phyloP scores from a whole-genome alignment of 2,113 vertebrate genomes.

The Callorhinus ursinus region DNA sequence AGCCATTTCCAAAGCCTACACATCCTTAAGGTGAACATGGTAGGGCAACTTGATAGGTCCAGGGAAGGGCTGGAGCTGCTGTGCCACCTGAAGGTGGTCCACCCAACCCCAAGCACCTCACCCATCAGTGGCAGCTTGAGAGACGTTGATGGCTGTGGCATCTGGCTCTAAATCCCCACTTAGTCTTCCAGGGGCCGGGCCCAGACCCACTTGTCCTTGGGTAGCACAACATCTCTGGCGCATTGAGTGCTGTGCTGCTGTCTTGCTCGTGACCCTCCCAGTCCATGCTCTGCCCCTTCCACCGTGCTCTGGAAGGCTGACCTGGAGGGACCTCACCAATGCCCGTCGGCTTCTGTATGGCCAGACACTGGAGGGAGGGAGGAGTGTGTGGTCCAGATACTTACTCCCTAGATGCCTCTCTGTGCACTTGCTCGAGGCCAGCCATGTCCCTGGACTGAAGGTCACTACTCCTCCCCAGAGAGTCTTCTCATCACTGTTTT shows the following conservation, averaged over 20 bases:
- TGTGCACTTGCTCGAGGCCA: not conserved
- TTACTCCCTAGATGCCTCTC: not conserved
- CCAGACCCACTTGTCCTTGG: fast-evolving
- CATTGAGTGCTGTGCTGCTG: not conserved
- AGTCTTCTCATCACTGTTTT: not conserved
- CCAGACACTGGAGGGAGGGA: not conserved
- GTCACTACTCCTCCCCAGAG: not conserved
- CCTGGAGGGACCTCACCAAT: not conserved
- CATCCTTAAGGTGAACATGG: not conserved
- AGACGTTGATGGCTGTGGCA: not conserved
- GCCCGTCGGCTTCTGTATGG: not conserved
- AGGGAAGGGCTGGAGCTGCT: not conserved
- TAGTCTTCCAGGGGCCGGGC: not conserved
- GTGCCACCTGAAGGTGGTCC: not conserved
- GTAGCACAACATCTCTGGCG: not conserved
- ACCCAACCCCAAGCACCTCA: not conserved
- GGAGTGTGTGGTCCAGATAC: not conserved
- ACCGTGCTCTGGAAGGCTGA: not conserved
- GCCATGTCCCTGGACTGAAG: not conserved
- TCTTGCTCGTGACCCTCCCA: not conserved
- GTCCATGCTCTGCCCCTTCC: not conserved
- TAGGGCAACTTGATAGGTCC: not conserved
- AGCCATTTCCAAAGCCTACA: not conserved
- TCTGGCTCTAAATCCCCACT: not conserved
- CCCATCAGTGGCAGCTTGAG: not conserved